Percentiles rank a stretch among this genome's conserved stretches.
Conservation (phyloP, 2,888 invertebrate species). For the Cephus runcator region DNA sequence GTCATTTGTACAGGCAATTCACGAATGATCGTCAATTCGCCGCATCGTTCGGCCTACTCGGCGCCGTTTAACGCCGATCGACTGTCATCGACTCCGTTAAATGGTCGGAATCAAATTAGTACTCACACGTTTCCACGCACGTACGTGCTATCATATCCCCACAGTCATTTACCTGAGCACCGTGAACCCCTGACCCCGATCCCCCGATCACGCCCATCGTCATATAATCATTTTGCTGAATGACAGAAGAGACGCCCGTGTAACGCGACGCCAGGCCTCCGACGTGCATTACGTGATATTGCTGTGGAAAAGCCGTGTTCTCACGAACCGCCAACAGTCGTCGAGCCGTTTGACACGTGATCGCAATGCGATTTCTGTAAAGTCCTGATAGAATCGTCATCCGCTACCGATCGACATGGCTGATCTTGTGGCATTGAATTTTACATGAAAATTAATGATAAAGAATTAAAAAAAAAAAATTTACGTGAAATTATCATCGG, state of each 20-base stretch:
- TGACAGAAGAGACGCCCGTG: neutral
- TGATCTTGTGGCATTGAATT: neutral
- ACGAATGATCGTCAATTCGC: neutral
- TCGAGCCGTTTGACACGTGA: neutral
- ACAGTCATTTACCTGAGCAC: neutral
- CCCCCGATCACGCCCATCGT: neutral
- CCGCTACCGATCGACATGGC: neutral
- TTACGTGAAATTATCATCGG: neutral
- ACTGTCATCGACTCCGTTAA: neutral
- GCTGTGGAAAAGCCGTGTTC: neutral
- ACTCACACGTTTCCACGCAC: neutral
- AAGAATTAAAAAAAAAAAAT: too few relatives aligned
- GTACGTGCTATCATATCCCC: neutral
- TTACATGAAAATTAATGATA: neutral
- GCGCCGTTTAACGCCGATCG: neutral
- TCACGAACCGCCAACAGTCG: neutral
- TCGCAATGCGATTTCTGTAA: neutral
- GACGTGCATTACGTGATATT: neutral
- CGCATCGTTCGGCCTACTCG: neutral
- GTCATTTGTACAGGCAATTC: neutral
- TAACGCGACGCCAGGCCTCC: neutral
- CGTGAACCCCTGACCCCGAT: neutral
- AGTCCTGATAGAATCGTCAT: neutral
- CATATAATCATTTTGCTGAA: neutral
- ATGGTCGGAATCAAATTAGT: neutral